phyloP scores from a whole-genome alignment of 2,797 vertebrate species.

The Chaunax sp. region DNA sequence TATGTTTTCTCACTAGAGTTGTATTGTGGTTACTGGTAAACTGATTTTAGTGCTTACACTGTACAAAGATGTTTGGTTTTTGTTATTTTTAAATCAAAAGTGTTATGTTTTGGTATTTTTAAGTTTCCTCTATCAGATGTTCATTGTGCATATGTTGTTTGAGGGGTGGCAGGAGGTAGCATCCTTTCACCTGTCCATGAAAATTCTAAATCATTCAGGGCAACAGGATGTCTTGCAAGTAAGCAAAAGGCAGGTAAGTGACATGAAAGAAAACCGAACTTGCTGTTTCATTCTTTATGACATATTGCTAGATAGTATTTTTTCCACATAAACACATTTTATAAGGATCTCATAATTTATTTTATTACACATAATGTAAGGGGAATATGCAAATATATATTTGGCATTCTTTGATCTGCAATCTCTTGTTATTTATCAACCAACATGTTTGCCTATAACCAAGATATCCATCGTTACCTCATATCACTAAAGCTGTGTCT shows the following conservation, averaged over 20 bases:
- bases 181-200: background rate
- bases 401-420: background rate
- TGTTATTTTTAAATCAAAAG: background rate
- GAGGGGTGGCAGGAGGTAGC: background rate
- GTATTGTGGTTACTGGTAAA: background rate
- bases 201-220: background rate
- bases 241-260: no score
- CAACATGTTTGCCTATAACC: background rate
- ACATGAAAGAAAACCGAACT: no score
- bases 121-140: no score
- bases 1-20: background rate
- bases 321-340: background rate
- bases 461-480: no score
- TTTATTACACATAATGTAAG: background rate
- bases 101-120: no score
- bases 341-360: background rate
- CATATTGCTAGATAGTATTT: no score
- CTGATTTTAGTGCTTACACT: background rate
- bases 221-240: background rate
- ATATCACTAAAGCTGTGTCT: no score
- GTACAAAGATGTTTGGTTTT: background rate
- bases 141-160: no score
- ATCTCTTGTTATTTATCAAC: background rate
- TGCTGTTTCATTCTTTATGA: no score
- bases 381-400: background rate